Conservation (phyloP, 2,113 vertebrate genomes). For the Hucho hucho region DNA sequence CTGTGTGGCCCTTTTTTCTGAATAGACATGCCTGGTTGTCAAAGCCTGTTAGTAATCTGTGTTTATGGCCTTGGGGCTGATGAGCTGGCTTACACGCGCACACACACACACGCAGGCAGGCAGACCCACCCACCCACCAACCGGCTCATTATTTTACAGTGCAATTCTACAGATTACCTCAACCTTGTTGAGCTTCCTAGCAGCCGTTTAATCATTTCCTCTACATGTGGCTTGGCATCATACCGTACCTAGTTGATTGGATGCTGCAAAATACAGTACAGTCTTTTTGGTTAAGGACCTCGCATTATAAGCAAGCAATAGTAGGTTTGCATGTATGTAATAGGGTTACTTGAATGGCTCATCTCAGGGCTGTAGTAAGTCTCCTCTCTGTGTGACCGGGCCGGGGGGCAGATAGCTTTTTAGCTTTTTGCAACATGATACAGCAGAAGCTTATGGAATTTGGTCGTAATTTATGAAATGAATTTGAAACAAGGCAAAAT, state of each 20-base stretch:
- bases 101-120: slow-evolving; percentile 5
- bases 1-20: background rate
- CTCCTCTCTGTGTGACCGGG: no score
- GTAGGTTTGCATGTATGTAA: no score
- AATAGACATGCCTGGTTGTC: slow-evolving; percentile 23
- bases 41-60: slow-evolving; percentile 45
- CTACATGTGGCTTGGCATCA: slow-evolving; percentile 16
- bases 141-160: slow-evolving; percentile 45
- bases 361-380: no score
- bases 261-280: no score
- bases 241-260: background rate
- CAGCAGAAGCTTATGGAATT: no score
- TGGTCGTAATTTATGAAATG: no score
- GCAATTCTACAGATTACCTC: slow-evolving; percentile 58
- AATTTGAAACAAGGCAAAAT: no score
- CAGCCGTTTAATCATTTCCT: slow-evolving; percentile 63
- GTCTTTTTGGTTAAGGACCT: no score
- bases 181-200: slow-evolving; percentile 50
- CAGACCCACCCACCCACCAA: slow-evolving; percentile 7
- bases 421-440: no score
- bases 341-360: no score
- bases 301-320: no score
- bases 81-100: slow-evolving; percentile 32
- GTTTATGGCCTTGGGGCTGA: slow-evolving; percentile 44
- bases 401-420: no score